A percentile compares a stretch with the other conserved stretches of the same genome.
phyloP scores from a whole-genome alignment of 2,888 invertebrate genomes.

The Thymelicus acteon region DNA sequence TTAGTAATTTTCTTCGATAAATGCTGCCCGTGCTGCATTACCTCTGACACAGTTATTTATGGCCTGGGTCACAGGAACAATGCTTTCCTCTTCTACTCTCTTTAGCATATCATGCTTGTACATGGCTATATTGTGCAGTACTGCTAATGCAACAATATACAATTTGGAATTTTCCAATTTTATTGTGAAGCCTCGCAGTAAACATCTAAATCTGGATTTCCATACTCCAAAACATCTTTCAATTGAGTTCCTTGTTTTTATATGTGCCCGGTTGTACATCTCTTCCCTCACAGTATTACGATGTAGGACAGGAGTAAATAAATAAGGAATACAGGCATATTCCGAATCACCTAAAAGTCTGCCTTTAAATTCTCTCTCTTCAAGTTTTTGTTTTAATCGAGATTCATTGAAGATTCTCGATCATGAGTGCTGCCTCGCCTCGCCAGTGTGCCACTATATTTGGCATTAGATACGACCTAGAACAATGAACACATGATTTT shows the following conservation, averaged over 20 bases:
- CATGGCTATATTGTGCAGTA: too few species aligned
- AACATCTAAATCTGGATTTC: constrained; percentile 36
- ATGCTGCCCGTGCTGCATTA: too few species aligned
- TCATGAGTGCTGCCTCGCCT: constrained; percentile 45
- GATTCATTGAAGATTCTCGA: constrained; percentile 42
- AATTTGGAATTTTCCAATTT: constrained; percentile 21
- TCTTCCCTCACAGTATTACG: constrained; percentile 37
- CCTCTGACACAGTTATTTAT: too few species aligned
- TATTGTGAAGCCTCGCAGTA: constrained; percentile 22
- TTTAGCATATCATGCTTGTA: too few species aligned
- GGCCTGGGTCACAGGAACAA: too few species aligned
- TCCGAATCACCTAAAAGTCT: constrained; percentile 43
- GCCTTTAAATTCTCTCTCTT: constrained; percentile 37
- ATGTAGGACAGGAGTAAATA: constrained; percentile 41
- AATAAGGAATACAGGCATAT: constrained; percentile 39
- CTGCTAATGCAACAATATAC: constrained; percentile 5
- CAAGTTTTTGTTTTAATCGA: constrained; percentile 37
- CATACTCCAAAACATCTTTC: constrained; percentile 42
- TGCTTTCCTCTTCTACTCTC: too few species aligned
- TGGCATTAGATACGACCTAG: constrained; percentile 41
- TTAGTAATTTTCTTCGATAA: too few species aligned
- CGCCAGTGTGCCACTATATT: constrained; percentile 45
- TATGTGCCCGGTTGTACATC: constrained; percentile 42
- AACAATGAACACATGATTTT: constrained; percentile 23
- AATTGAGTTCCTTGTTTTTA: constrained; percentile 39